phyloP scores from a whole-genome alignment of 2,113 vertebrate genomes.

The Phyllostomus discolor region DNA sequence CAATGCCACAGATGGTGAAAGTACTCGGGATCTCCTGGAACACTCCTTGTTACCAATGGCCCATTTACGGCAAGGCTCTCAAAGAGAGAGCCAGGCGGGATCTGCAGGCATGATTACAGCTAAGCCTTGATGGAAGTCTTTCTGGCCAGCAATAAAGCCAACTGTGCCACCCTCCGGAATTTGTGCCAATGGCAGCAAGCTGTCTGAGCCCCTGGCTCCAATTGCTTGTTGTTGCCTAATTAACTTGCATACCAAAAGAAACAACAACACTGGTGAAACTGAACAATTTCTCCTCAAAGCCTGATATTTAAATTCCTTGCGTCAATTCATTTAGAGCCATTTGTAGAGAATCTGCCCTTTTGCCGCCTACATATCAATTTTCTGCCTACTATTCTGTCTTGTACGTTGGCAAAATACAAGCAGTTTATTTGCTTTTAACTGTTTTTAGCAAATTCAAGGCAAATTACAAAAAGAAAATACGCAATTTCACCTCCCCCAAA shows the following conservation, averaged over 20 bases:
- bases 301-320: conserved; percentile 48
- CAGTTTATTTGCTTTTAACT: neutral
- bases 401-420: neutral
- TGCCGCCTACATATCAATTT: conserved; percentile 7
- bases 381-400: neutral
- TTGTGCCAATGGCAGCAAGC: neutral
- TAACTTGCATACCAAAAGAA: conserved; percentile 25
- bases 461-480: neutral
- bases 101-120: neutral
- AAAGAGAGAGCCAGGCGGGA: neutral
- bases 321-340: neutral
- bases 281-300: conserved; percentile 47
- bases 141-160: neutral
- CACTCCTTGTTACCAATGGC: neutral
- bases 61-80: neutral
- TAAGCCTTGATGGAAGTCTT: conserved; percentile 2
- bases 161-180: neutral
- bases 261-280: neutral
- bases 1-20: neutral
- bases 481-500: neutral
- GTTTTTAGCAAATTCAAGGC: neutral
- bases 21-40: neutral
- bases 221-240: conserved; percentile 16
- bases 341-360: conserved; percentile 36
- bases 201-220: neutral